These are phyloP conservation scores for Hymenochirus boettgeri DNA, from an alignment of 2,113 vertebrate species.

Conservation along the genomic window DNA sequence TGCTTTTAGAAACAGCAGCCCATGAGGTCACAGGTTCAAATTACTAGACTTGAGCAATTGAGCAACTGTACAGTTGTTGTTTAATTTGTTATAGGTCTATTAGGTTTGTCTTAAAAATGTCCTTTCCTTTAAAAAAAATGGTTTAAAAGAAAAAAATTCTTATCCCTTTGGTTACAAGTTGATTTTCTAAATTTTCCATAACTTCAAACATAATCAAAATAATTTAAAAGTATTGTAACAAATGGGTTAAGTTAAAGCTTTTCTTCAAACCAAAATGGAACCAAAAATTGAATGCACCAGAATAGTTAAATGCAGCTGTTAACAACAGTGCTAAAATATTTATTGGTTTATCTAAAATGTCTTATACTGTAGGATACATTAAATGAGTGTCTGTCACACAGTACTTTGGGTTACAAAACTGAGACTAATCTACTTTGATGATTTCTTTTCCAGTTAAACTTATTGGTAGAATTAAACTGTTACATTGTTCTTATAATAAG, in stretches of 20 bases:
- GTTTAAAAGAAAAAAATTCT: too few species aligned
- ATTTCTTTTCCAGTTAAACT: constrained; percentile 32
- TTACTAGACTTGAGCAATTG: too few species aligned
- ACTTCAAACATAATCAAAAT: too few species aligned
- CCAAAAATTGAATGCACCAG: constrained; percentile 28
- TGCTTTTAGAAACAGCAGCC: too few species aligned
- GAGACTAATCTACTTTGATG: constrained; percentile 39
- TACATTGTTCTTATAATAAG: constrained; percentile 23
- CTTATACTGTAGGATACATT: constrained; percentile 39
- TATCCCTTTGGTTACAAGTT: too few species aligned
- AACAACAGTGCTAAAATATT: constrained; percentile 43
- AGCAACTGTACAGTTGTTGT: too few species aligned
- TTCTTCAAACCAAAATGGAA: constrained; percentile 29
- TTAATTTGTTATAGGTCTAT: too few species aligned
- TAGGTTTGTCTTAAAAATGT: too few species aligned
- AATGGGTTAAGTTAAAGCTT: constrained; percentile 22
- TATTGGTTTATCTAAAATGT: constrained; percentile 43
- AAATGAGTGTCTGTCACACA: constrained; percentile 38
- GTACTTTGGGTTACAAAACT: constrained; percentile 34
- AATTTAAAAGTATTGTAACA: constrained; percentile 5
- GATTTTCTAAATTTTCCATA: too few species aligned
- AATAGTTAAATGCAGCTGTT: constrained; percentile 43
- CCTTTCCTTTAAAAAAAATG: too few species aligned
- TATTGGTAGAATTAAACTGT: constrained; percentile 11
- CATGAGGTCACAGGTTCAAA: too few species aligned